Evolutionary conservation across 2,113 vertebrate species (phyloP).

Genomic region (human): GRCh38 chr19:49908001-49908500

Average conservation of each 20-base stretch:
- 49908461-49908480: conserved; percentile 97
- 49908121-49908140: background rate
- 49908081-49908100: background rate
- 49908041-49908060: background rate
- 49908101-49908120: background rate
- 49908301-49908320: conserved; percentile 96
- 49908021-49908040: background rate
- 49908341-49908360: conserved; percentile 97
- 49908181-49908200: rapidly evolving
- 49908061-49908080: background rate
- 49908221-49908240: background rate
- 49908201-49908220: rapidly evolving
- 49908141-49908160: background rate
- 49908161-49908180: background rate
- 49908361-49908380: conserved; percentile 98
- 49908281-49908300: conserved; percentile 92
- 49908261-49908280: conserved; percentile 97
- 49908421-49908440: conserved; percentile 93
- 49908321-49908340: conserved; percentile 96
- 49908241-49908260: conserved; percentile 91
- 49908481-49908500: conserved; percentile 96
- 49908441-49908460: conserved; percentile 98
- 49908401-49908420: conserved; percentile 93
- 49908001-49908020: background rate
- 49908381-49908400: conserved; percentile 99